These are phyloP conservation scores for Melanogrammus aeglefinus DNA, from an alignment of 2,797 vertebrate species.

Conservation along the genomic window DNA sequence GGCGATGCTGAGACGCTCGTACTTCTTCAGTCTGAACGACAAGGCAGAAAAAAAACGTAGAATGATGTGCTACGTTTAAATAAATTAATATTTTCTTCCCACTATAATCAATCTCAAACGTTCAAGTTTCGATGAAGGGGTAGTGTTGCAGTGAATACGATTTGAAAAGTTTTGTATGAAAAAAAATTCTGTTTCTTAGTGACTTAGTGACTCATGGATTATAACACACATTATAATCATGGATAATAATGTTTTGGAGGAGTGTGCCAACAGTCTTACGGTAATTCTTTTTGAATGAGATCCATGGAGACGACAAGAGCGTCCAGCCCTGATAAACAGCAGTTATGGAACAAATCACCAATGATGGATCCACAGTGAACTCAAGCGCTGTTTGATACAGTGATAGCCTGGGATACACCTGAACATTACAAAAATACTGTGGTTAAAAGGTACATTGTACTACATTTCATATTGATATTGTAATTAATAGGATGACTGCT, in stretches of 20 bases:
- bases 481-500: neutral
- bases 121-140: neutral
- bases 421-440: slow-evolving; percentile 1
- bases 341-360: slow-evolving; percentile 44
- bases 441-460: neutral
- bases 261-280: slow-evolving; percentile 73
- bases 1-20: slow-evolving; percentile 80
- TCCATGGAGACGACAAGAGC: slow-evolving; percentile 96
- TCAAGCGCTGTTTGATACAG: neutral
- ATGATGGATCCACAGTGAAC: neutral
- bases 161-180: neutral
- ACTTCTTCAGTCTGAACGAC: slow-evolving; percentile 85
- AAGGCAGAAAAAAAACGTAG: slow-evolving; percentile 6
- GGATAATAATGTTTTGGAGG: too few species aligned
- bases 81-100: too few species aligned
- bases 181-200: neutral
- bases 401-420: neutral
- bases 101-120: neutral
- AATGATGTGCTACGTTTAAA: too few species aligned
- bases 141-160: neutral
- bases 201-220: neutral
- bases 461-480: neutral
- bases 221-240: too few species aligned
- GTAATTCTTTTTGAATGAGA: slow-evolving; percentile 82
- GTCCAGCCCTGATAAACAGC: slow-evolving; percentile 82